Evolutionary conservation across 2,113 vertebrate genomes (phyloP).

Genomic region (Clarias magur): DNA sequence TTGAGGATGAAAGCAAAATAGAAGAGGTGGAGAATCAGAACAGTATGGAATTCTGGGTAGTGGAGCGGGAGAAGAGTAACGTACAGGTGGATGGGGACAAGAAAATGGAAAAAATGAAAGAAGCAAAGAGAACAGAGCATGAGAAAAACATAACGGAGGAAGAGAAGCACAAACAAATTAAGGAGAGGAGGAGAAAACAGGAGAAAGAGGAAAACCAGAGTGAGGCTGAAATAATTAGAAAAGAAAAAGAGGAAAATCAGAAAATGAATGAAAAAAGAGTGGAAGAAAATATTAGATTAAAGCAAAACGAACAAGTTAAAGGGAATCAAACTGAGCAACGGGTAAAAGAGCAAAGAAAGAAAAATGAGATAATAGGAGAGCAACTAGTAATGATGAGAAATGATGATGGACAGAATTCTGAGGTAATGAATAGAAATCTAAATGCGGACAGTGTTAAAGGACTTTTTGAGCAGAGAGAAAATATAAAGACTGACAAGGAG

Average conservation of each 20-base stretch:
- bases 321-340: conserved; percentile 61
- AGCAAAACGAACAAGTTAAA: conserved; percentile 52
- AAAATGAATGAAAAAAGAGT: conserved; percentile 62
- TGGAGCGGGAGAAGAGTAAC: not conserved
- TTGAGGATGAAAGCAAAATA: conserved; percentile 4
- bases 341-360: conserved; percentile 49
- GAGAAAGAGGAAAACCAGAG: conserved; percentile 56
- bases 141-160: conserved; percentile 58
- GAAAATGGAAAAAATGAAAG: conserved; percentile 60
- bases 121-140: conserved; percentile 59
- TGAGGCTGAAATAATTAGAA: conserved; percentile 58
- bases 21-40: not conserved
- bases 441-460: not conserved
- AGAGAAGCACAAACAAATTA: conserved; percentile 50
- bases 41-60: not conserved
- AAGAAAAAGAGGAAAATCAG: conserved; percentile 53
- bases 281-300: conserved; percentile 42
- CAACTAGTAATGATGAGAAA: conserved; percentile 22
- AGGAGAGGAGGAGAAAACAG: conserved; percentile 54
- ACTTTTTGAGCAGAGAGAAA: not conserved
- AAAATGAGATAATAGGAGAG: conserved; percentile 16
- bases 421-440: not conserved
- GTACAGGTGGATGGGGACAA: conserved; percentile 58
- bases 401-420: conserved; percentile 30
- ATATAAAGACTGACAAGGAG: not conserved